Percentiles rank a stretch among this genome's conserved stretches.
phyloP scores from a whole-genome alignment of 2,797 vertebrate genomes.

The Poeciliopsis gracilis region DNA sequence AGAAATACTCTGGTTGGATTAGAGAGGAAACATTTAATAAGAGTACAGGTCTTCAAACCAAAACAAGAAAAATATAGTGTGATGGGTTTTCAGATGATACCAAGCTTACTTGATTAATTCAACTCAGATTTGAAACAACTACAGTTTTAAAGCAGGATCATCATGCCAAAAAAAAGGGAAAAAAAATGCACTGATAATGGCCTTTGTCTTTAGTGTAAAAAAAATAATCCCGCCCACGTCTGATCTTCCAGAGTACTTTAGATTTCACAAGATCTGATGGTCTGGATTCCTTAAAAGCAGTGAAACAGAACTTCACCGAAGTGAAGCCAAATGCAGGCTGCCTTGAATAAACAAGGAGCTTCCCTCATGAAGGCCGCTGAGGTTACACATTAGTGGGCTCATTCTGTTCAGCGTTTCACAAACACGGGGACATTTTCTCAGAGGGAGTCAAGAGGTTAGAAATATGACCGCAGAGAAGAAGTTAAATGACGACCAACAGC shows the following conservation, averaged over 20 bases:
- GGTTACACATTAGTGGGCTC: slow-evolving; percentile 11
- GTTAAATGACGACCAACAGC: background rate
- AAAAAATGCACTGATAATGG: background rate
- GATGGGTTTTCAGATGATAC: background rate
- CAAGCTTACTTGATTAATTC: background rate
- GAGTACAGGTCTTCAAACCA: background rate
- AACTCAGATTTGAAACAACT: background rate
- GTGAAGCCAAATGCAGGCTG: background rate
- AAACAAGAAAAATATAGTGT: background rate
- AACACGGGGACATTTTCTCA: background rate
- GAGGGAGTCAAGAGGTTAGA: background rate
- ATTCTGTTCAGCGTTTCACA: background rate
- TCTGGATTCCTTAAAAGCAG: background rate
- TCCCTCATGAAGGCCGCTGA: background rate
- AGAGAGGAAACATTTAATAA: background rate
- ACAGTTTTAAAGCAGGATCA: background rate
- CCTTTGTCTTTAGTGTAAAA: background rate
- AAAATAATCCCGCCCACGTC: background rate
- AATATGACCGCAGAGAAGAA: background rate
- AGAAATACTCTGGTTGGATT: background rate
- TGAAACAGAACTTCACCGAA: background rate
- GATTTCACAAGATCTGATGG: background rate
- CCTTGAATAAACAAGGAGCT: slow-evolving; percentile 1
- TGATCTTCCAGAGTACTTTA: background rate
- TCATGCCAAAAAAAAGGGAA: background rate